Percentiles rank a stretch among this genome's conserved stretches.
phyloP scores from a whole-genome alignment of 1,140 invertebrate species.

The Babylonia areolata region DNA sequence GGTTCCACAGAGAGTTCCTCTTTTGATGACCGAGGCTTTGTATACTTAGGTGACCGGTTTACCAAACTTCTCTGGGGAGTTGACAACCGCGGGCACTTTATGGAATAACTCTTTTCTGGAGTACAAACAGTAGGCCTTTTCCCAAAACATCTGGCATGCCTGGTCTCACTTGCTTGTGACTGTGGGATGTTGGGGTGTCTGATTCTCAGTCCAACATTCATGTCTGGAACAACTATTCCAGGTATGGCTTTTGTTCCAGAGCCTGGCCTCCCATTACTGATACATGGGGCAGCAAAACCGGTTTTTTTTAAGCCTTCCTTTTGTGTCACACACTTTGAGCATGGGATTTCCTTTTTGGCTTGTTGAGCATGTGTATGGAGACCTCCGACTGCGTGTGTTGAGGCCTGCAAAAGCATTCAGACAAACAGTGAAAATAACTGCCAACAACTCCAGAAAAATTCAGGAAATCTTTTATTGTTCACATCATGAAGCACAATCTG shows the following conservation, averaged over 20 bases:
- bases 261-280: not conserved
- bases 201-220: not conserved
- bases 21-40: not conserved
- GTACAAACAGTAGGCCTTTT: not conserved
- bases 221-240: not conserved
- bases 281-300: not conserved
- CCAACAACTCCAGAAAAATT: not conserved
- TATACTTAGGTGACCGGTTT: not conserved
- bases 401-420: not conserved
- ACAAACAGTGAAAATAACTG: not conserved
- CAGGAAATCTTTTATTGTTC: not conserved
- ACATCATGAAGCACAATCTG: not conserved
- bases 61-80: not conserved
- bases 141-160: not conserved
- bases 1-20: not conserved
- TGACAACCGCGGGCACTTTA: not conserved
- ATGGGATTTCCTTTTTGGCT: not conserved
- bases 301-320: not conserved
- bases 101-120: conserved; percentile 2
- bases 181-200: not conserved
- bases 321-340: not conserved
- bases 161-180: not conserved
- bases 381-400: not conserved
- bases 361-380: not conserved
- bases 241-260: not conserved